Evolutionary conservation across 2,113 vertebrate species (phyloP), one percentile per base, ranked within the genome.

Genomic region (Cettia cetti): DNA sequence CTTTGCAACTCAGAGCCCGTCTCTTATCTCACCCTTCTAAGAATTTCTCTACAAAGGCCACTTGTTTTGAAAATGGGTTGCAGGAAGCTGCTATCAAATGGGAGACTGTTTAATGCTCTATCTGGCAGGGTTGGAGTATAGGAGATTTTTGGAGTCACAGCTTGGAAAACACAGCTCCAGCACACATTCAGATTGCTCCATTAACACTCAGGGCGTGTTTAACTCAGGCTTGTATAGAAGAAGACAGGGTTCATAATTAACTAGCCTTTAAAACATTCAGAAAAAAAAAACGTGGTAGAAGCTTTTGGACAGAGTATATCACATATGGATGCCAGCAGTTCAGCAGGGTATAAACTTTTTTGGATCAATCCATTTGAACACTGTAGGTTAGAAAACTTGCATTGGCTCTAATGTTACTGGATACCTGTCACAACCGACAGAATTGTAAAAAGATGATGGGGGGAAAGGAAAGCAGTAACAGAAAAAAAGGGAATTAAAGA

Each of bases 21-120:
- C 69, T 92, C 71, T 97, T 96, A 96, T 94, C 96, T 96, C 84
- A 94, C 42, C n/a, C 89, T 92, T 93, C 72, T 92, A 95, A 97
- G 90, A 97, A 97, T 95, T 94, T 86, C 80, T 94, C 78, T 81
- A 89, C 94, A 96, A 96, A 95, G 82, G 63, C 92, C 90, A 69
- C 75, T 96, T 96, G 71, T 94, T 59, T 88, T 87, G 74, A 70
- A 90, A 90, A 65, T 28, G 42, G 57, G 52, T 42, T 66, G 59
- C 39, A 12, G 81, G 76, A 71, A 92, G 81, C 82, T 69, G 71
- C 81, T 88, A 44, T 94, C 80, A 84, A 89, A 83, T 68, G 47
- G 40, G 63, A 91, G 69, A 89, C 71, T 93, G 65, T 91, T 91
- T 31, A 90, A 83, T 49, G 40, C 52, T 86, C 30, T 74, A 8